Conservation (phyloP, 2,888 invertebrate species). For the Drosophila differens region DNA sequence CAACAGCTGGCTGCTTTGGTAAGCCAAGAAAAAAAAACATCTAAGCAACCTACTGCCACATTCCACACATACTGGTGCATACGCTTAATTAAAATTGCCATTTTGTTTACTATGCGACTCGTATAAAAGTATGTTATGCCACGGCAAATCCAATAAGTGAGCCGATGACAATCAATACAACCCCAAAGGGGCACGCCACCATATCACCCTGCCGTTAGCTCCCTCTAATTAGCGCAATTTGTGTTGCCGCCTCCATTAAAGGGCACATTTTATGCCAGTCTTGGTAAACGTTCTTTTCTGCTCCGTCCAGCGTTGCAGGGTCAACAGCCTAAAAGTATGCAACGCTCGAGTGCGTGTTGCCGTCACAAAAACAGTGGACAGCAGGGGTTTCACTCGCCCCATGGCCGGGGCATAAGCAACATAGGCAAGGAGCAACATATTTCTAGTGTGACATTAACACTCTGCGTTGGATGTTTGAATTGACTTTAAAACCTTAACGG, state of each 20-base stretch:
- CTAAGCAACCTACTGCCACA: background rate
- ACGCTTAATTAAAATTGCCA: slow-evolving; percentile 71
- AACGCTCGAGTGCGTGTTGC: slow-evolving; percentile 59
- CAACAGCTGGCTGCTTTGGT: slow-evolving; percentile 66
- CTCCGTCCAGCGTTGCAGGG: slow-evolving; percentile 38
- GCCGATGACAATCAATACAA: slow-evolving; percentile 62
- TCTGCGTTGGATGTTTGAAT: background rate
- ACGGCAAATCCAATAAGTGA: slow-evolving; percentile 67
- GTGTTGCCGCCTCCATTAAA: slow-evolving; percentile 33
- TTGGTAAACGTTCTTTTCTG: background rate
- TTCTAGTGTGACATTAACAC: slow-evolving; percentile 24
- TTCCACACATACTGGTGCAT: background rate
- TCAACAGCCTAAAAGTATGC: slow-evolving; percentile 82
- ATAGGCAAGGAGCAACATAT: slow-evolving; percentile 5
- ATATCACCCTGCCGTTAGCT: background rate
- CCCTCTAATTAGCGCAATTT: slow-evolving; percentile 49
- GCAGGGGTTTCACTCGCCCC: slow-evolving; percentile 42
- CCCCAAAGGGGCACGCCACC: slow-evolving; percentile 12
- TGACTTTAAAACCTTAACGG: background rate
- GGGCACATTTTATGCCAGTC: slow-evolving; percentile 28
- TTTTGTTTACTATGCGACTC: slow-evolving; percentile 57
- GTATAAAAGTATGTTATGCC: slow-evolving; percentile 50
- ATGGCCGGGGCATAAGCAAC: slow-evolving; percentile 6
- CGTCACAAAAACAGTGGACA: slow-evolving; percentile 46
- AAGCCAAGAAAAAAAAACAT: slow-evolving; percentile 37